phyloP scores from a whole-genome alignment of 1,140 invertebrate species.

The Anadara kagoshimensis region DNA sequence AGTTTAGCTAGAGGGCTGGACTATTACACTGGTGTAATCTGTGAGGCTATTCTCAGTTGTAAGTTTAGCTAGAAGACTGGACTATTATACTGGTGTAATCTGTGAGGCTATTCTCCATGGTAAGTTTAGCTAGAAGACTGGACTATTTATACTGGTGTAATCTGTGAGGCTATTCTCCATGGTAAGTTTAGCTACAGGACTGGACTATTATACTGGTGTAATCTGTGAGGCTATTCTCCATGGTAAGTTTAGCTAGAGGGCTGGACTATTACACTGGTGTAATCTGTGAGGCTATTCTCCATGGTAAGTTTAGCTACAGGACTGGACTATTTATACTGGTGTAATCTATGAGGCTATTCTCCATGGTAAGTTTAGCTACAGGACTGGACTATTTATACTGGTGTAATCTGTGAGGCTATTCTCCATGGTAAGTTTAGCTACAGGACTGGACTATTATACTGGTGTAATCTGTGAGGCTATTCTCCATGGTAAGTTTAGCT shows the following conservation, averaged over 20 bases:
- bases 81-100: constrained; percentile 99
- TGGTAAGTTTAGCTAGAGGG: constrained; percentile 96
- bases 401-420: constrained; percentile 98
- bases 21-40: constrained; percentile 99
- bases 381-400: constrained; percentile 99
- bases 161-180: constrained; percentile 95
- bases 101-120: constrained; percentile 95
- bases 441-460: constrained; percentile 99
- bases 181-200: constrained; percentile 96
- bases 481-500: constrained; percentile 93
- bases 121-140: constrained; percentile 96
- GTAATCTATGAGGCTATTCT: constrained; percentile 98
- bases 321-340: constrained; percentile 99
- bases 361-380: constrained; percentile 93
- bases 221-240: constrained; percentile 97
- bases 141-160: constrained; percentile 99
- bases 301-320: constrained; percentile 96
- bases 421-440: constrained; percentile 94
- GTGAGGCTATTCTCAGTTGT: constrained; percentile 95
- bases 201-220: constrained; percentile 99
- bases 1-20: constrained; percentile 98
- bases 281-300: constrained; percentile 97
- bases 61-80: constrained; percentile 96
- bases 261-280: constrained; percentile 99
- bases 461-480: constrained; percentile 99